Evolutionary conservation across 2,113 vertebrate species (phyloP).

Genomic region (Equus przewalskii): DNA sequence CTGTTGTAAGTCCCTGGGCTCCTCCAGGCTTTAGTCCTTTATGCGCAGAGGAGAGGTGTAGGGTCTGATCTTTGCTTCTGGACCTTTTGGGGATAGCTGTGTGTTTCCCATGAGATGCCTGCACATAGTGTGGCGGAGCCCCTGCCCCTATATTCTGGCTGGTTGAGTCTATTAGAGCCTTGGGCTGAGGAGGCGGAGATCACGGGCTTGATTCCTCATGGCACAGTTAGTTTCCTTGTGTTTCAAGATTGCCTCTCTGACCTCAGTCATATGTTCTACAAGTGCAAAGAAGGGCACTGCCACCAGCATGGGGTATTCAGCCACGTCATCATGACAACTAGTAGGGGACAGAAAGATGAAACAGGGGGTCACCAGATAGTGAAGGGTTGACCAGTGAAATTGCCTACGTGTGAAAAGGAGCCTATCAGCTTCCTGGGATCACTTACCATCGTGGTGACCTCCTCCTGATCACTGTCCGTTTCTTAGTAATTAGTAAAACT

Average conservation of each 20-base stretch:
- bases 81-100: background rate
- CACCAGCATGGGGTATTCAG: background rate
- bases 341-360: background rate
- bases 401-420: background rate
- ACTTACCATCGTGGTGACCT: background rate
- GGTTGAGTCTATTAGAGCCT: background rate
- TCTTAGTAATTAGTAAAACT: background rate
- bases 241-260: background rate
- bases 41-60: background rate
- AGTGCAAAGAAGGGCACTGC: background rate
- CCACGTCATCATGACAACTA: background rate
- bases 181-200: background rate
- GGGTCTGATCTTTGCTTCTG: background rate
- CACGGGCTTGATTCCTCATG: background rate
- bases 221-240: background rate
- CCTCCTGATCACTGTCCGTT: background rate
- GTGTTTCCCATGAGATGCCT: background rate
- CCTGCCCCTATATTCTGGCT: background rate
- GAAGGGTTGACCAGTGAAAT: background rate
- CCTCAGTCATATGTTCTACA: background rate
- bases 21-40: background rate
- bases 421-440: background rate
- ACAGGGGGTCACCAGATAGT: background rate
- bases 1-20: background rate
- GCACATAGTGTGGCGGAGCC: fast-evolving